phyloP scores from a whole-genome alignment of 2,888 invertebrate species.

The Clunio marinus region DNA sequence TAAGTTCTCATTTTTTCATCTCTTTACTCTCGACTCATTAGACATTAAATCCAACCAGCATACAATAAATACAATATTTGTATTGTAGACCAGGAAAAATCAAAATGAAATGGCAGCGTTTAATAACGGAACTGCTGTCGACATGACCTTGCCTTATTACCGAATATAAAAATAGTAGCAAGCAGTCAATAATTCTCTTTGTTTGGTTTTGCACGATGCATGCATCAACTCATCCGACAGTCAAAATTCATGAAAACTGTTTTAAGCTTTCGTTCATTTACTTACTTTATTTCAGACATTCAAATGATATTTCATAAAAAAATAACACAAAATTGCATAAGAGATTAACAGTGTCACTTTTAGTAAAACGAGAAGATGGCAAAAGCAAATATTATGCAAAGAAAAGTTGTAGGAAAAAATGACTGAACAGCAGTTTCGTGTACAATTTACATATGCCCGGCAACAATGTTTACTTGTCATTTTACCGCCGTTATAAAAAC shows the following conservation, averaged over 20 bases:
- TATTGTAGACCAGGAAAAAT: not conserved
- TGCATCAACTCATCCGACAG: too few species aligned
- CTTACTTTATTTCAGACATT: too few species aligned
- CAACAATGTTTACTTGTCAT: too few species aligned
- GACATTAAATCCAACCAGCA: constrained; percentile 2
- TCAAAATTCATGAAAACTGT: too few species aligned
- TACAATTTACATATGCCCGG: too few species aligned
- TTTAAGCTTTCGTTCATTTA: too few species aligned
- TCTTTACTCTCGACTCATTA: not conserved
- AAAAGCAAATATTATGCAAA: constrained; percentile 24
- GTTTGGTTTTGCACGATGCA: too few species aligned
- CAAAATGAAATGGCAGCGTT: not conserved
- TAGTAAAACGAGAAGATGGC: constrained; percentile 3
- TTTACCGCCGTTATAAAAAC: too few species aligned
- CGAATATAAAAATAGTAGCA: not conserved
- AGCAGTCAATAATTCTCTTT: not conserved
- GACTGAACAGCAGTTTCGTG: too few species aligned
- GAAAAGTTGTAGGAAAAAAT: not conserved
- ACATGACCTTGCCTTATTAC: not conserved
- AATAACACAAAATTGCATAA: constrained; percentile 26
- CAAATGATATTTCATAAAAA: too few species aligned
- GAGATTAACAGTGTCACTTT: constrained; percentile 25
- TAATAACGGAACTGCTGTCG: not conserved
- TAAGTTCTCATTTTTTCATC: not conserved
- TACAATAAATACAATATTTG: not conserved